These are phyloP conservation scores for Anthonomus grandis DNA, from an alignment of 1,140 invertebrate genomes.

Conservation along the genomic window DNA sequence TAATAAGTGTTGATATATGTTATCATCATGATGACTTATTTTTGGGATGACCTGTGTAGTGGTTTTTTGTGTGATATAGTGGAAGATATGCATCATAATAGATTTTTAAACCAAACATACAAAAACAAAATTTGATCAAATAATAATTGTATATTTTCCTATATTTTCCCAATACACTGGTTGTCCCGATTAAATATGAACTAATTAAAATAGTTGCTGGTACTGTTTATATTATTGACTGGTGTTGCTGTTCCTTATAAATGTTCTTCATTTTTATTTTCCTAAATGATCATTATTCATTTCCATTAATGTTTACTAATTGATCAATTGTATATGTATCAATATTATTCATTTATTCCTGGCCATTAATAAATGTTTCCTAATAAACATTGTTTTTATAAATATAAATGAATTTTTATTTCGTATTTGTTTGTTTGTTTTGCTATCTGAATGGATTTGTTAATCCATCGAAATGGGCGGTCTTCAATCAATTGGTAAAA, in stretches of 20 bases:
- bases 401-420: too few relatives aligned
- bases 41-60: constrained; percentile 7
- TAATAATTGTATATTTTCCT: neutral
- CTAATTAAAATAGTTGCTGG: constrained; percentile 27
- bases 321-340: constrained; percentile 18
- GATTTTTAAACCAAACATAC: too few relatives aligned
- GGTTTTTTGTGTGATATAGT: constrained; percentile 15
- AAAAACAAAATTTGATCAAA: too few relatives aligned
- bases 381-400: constrained; percentile 33
- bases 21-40: constrained; percentile 22
- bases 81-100: constrained; percentile 13
- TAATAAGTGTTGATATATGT: constrained; percentile 38
- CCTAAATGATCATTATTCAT: too few relatives aligned
- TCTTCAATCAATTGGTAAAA: too few relatives aligned
- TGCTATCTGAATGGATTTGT: too few relatives aligned
- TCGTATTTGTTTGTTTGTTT: too few relatives aligned
- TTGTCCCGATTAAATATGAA: neutral
- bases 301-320: constrained; percentile 15
- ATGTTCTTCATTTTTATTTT: constrained; percentile 12
- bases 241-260: constrained; percentile 33
- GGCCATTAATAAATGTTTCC: constrained; percentile 33
- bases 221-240: constrained; percentile 38
- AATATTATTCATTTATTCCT: constrained; percentile 28
- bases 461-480: too few relatives aligned
- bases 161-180: too few relatives aligned